These are phyloP conservation scores for Lasioglossum vierecki DNA, from an alignment of 2,888 invertebrate species.

Conservation along the genomic window DNA sequence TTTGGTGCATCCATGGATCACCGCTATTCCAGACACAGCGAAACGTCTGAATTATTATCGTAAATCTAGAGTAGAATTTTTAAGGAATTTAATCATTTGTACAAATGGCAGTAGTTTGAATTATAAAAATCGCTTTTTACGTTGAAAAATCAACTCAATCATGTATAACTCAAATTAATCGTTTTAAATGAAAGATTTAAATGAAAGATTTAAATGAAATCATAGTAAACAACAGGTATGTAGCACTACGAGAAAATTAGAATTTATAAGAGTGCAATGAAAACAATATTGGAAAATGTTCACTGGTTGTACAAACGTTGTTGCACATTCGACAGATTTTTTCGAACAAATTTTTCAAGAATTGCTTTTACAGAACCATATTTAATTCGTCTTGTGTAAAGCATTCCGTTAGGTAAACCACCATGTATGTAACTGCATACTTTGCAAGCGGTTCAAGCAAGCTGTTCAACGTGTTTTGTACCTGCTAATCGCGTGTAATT, in stretches of 20 bases:
- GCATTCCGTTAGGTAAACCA: neutral
- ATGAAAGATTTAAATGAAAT: neutral
- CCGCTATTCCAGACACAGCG: neutral
- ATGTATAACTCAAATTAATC: no score
- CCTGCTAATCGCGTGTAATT: neutral
- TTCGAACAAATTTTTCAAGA: neutral
- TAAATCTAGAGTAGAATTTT: neutral
- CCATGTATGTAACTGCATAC: constrained; percentile 1
- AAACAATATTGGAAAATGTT: neutral
- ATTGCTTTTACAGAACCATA: neutral
- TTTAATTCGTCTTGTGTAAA: neutral
- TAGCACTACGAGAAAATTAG: neutral
- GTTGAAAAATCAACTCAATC: no score
- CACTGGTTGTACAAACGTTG: neutral
- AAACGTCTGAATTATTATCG: neutral
- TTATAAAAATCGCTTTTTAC: no score
- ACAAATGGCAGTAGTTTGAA: no score
- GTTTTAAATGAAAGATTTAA: no score
- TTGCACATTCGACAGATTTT: neutral
- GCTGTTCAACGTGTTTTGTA: constrained; percentile 1
- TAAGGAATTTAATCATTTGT: neutral
- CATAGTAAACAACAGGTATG: neutral
- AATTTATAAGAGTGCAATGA: neutral
- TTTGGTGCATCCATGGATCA: neutral
- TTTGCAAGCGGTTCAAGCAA: neutral